These are phyloP conservation scores for Magallana nippona DNA, from an alignment of 2,888 invertebrate genomes.

Conservation along the genomic window DNA sequence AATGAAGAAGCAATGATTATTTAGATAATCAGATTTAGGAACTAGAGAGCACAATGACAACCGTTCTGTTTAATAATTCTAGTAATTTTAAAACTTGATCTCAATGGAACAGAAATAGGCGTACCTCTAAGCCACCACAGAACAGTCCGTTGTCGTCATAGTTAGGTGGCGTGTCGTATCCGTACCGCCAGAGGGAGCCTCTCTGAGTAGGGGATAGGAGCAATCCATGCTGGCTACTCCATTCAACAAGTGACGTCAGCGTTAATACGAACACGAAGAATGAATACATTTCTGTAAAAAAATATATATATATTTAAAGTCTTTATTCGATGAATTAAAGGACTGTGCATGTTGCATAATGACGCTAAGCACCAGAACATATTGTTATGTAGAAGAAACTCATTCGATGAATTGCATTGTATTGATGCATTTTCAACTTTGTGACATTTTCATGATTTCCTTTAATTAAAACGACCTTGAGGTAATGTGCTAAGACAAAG, in stretches of 20 bases:
- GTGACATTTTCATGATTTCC: too few species aligned
- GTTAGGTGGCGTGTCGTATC: slow-evolving; percentile 45
- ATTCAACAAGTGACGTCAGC: not conserved
- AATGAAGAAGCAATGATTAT: not conserved
- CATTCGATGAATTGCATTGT: too few species aligned
- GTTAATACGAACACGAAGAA: not conserved
- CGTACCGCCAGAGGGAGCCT: slow-evolving; percentile 49
- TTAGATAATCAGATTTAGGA: not conserved
- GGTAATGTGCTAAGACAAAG: too few species aligned
- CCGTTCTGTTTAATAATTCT: too few species aligned
- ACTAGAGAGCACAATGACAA: not conserved
- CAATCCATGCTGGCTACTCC: slow-evolving; percentile 45
- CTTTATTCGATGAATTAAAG: not conserved
- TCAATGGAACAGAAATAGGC: too few species aligned
- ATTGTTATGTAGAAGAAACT: not conserved
- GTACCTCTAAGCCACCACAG: slow-evolving; percentile 50
- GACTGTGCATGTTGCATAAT: not conserved
- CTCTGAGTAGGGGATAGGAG: slow-evolving; percentile 48
- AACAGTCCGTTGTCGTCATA: slow-evolving; percentile 50
- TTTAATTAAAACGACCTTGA: too few species aligned
- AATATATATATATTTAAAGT: not conserved
- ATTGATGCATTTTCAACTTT: too few species aligned
- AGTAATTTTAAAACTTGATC: too few species aligned
- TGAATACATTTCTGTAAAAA: slow-evolving; percentile 22
- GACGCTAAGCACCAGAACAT: not conserved